Percentiles rank a stretch among this genome's conserved stretches.
Evolutionary conservation across 1,140 invertebrate species (phyloP).

Genomic region (Diorhabda elongata): DNA sequence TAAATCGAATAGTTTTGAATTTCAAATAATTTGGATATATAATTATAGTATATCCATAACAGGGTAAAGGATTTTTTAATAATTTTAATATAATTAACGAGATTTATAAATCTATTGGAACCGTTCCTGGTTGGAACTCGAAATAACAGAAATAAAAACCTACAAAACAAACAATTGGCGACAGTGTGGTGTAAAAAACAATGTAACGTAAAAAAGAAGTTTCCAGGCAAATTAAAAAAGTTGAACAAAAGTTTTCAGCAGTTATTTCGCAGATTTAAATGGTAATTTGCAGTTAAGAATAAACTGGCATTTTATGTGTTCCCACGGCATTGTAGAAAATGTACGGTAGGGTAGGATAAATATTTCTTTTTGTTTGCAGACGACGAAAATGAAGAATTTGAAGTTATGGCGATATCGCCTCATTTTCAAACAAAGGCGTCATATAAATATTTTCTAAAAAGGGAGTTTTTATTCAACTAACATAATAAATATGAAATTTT

Average conservation of each 20-base stretch:
- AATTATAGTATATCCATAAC: too few species aligned
- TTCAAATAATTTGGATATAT: too few species aligned
- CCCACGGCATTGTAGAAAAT: constrained; percentile 6
- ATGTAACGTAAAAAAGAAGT: not conserved
- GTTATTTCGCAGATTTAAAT: constrained; percentile 8
- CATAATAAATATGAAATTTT: too few species aligned
- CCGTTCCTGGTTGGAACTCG: not conserved
- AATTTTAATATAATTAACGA: too few species aligned
- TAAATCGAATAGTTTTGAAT: too few species aligned
- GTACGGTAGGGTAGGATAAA: constrained; percentile 4
- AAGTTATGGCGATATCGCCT: constrained; percentile 2
- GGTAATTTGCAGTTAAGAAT: constrained; percentile 11
- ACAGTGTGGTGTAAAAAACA: not conserved
- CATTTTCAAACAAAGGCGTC: not conserved
- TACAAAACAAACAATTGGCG: not conserved
- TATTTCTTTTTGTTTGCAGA: constrained; percentile 9
- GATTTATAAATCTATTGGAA: too few species aligned
- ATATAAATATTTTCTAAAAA: too few species aligned
- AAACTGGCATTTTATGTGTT: constrained; percentile 3
- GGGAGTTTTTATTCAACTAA: too few species aligned
- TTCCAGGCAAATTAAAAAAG: constrained; percentile 5
- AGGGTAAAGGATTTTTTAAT: too few species aligned
- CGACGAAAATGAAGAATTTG: constrained; percentile 11
- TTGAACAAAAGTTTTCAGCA: constrained; percentile 9
- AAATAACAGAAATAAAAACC: not conserved